These are phyloP conservation scores for Saccopteryx bilineata DNA, from an alignment of 2,113 vertebrate genomes.

Conservation along the genomic window DNA sequence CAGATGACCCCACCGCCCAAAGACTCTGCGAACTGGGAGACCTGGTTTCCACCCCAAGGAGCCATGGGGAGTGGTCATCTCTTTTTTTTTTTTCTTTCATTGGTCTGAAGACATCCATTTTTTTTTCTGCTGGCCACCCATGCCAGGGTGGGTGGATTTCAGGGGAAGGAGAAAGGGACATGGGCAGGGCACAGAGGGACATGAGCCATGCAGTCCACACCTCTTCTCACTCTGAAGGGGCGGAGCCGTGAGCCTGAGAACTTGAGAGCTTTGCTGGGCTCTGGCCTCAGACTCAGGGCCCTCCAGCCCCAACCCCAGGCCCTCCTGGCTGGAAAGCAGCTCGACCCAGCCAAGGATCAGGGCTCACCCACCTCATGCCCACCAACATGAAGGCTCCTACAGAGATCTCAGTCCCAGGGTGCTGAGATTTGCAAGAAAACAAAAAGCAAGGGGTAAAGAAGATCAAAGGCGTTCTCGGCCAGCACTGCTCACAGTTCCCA, in stretches of 20 bases:
- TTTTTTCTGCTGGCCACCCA: neutral
- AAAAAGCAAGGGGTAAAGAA: accelerated
- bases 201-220: accelerated
- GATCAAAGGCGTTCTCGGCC: neutral
- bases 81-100: neutral
- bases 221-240: neutral
- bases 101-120: neutral
- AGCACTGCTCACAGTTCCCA: too few species aligned
- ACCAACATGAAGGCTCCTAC: neutral
- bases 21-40: neutral
- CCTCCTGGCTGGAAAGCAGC: neutral
- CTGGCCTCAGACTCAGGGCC: neutral
- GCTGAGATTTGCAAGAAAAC: neutral
- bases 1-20: neutral
- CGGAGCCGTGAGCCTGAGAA: neutral
- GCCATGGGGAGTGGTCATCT: too few species aligned
- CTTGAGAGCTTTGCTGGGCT: neutral
- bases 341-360: neutral
- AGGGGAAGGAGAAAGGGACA: neutral
- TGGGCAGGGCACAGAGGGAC: too few species aligned
- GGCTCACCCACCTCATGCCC: accelerated
- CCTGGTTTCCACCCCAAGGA: neutral
- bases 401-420: neutral
- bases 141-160: accelerated
- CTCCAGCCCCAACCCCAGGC: neutral